Conservation (phyloP, 2,888 invertebrate species). For the Argyresthia goedartella region DNA sequence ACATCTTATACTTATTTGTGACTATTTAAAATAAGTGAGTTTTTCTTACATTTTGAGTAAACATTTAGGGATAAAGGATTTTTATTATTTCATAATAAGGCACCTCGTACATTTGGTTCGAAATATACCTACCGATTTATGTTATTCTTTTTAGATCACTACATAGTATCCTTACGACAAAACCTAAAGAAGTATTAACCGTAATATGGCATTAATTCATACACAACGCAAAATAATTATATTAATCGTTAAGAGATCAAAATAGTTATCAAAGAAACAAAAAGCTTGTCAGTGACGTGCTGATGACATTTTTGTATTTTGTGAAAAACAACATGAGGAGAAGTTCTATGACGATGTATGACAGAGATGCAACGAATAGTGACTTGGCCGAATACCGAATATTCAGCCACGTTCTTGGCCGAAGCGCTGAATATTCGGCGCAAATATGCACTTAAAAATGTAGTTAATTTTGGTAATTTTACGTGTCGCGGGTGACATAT, state of each 20-base stretch:
- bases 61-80: slow-evolving; percentile 12
- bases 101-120: slow-evolving; percentile 57
- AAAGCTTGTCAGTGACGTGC: neutral
- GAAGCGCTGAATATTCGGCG: too few relatives aligned
- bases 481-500: too few relatives aligned
- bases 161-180: neutral
- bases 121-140: slow-evolving; percentile 12
- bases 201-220: slow-evolving; percentile 68
- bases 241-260: slow-evolving; percentile 57
- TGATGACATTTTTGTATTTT: too few relatives aligned
- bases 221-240: slow-evolving; percentile 54
- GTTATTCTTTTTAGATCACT: neutral
- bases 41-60: slow-evolving; percentile 3
- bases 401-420: too few relatives aligned
- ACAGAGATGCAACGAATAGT: too few relatives aligned
- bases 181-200: slow-evolving; percentile 34
- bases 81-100: slow-evolving; percentile 30
- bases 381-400: too few relatives aligned
- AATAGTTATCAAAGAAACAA: slow-evolving; percentile 10
- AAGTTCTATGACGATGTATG: too few relatives aligned
- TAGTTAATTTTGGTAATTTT: too few relatives aligned
- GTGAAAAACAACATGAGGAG: too few relatives aligned
- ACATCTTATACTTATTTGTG: slow-evolving; percentile 23
- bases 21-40: slow-evolving; percentile 26
- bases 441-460: too few relatives aligned